Evolutionary conservation across 37 sponge, comb jelly and placozoan species (phyloP).

Genomic region (Cliona cf. orientalis): DNA sequence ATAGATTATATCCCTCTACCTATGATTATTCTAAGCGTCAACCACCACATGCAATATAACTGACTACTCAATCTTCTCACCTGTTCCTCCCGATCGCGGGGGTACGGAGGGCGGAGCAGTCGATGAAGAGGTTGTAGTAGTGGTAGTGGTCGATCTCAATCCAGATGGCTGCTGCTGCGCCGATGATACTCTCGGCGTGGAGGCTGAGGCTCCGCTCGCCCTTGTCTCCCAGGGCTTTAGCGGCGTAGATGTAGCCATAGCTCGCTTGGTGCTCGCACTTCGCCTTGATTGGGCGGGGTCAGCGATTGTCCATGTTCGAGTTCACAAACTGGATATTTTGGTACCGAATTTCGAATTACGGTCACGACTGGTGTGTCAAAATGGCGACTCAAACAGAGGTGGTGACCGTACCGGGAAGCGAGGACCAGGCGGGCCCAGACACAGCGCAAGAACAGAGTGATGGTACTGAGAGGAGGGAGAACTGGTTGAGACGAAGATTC

Average conservation of each 20-base stretch:
- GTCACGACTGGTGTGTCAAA: too few relatives aligned
- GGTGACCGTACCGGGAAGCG: not conserved
- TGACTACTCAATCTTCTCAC: not conserved
- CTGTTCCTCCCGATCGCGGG: constrained; percentile 15
- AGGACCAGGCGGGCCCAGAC: not conserved
- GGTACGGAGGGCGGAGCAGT: constrained; percentile 27
- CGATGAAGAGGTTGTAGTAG: not conserved
- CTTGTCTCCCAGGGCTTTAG: constrained; percentile 73
- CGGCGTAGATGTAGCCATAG: constrained; percentile 61
- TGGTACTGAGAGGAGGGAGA: not conserved
- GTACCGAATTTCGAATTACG: too few relatives aligned
- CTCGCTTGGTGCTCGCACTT: not conserved
- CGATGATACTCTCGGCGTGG: not conserved
- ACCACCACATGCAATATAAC: too few relatives aligned
- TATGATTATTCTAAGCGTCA: too few relatives aligned
- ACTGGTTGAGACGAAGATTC: not conserved
- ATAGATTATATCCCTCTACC: too few relatives aligned
- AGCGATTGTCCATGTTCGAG: not conserved
- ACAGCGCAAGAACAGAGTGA: not conserved
- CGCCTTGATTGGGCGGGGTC: not conserved
- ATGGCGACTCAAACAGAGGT: constrained; percentile 23
- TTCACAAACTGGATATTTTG: not conserved
- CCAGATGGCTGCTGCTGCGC: not conserved
- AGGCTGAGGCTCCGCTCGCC: not conserved
- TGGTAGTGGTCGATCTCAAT: not conserved